These are phyloP conservation scores for Parauchenoglanis punctatus DNA, from an alignment of 2,797 vertebrate genomes.

Conservation along the genomic window DNA sequence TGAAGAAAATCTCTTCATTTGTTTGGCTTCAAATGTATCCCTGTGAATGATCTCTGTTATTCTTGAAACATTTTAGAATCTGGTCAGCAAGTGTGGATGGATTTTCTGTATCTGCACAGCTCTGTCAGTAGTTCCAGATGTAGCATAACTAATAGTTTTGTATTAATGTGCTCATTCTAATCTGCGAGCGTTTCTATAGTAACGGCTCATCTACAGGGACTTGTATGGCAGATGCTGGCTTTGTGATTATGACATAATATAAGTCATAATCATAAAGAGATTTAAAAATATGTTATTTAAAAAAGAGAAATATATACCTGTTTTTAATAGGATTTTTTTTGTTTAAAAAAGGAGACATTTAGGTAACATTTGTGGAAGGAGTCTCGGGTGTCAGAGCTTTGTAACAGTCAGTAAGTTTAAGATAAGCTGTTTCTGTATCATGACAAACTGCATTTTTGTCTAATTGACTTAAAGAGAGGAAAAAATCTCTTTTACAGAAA, in stretches of 20 bases:
- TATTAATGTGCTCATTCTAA: not conserved
- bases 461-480: not conserved
- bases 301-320: not conserved
- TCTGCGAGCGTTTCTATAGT: not conserved
- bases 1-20: not conserved
- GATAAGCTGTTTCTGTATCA: not conserved
- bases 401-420: not conserved
- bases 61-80: not conserved
- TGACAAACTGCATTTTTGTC: not conserved
- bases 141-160: not conserved
- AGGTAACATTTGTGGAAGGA: not conserved
- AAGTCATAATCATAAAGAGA: not conserved
- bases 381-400: not conserved
- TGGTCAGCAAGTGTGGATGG: not conserved
- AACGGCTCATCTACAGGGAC: not conserved
- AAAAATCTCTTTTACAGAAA: not conserved
- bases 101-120: not conserved
- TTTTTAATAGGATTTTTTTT: not conserved
- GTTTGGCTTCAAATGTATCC: not conserved
- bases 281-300: not conserved
- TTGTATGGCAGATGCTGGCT: not conserved
- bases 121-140: not conserved
- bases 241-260: not conserved
- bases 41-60: not conserved
- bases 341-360: not conserved